Percentiles rank a stretch among this genome's conserved stretches.
phyloP scores from a whole-genome alignment of 2,888 invertebrate species.

The Lochmaea crataegi region DNA sequence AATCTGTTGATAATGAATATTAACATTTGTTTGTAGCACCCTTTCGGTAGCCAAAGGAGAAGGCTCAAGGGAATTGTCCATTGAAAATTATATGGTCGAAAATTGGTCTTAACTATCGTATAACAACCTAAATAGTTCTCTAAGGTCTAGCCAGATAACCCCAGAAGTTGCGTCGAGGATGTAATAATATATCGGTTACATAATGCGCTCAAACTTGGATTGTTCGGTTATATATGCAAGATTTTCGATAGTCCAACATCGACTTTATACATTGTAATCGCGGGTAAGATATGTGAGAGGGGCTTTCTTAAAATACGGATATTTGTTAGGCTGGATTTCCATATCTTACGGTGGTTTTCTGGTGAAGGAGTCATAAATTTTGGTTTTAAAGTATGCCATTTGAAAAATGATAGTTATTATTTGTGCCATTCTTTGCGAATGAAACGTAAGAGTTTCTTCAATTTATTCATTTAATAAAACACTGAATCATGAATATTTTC shows the following conservation, averaged over 20 bases:
- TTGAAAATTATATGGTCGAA: conserved; percentile 36
- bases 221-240: conserved; percentile 1
- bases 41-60: conserved; percentile 19
- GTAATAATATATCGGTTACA: conserved; percentile 25
- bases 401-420: conserved; percentile 6
- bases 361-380: neutral
- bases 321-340: neutral
- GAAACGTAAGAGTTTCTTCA: neutral
- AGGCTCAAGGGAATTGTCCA: conserved; percentile 28
- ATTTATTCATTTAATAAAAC: no score
- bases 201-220: conserved; percentile 8
- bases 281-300: neutral
- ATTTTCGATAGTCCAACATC: conserved; percentile 8
- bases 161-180: conserved; percentile 25
- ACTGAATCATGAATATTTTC: no score
- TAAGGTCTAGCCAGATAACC: conserved; percentile 35
- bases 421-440: neutral
- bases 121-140: conserved; percentile 38
- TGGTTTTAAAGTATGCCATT: neutral
- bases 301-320: neutral
- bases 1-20: conserved; percentile 27
- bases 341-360: neutral
- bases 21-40: conserved; percentile 29
- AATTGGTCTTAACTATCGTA: conserved; percentile 38
- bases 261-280: conserved; percentile 9